Evolutionary conservation across 2,113 vertebrate genomes (phyloP).

Genomic region (Tretioscincus oriximinensis): DNA sequence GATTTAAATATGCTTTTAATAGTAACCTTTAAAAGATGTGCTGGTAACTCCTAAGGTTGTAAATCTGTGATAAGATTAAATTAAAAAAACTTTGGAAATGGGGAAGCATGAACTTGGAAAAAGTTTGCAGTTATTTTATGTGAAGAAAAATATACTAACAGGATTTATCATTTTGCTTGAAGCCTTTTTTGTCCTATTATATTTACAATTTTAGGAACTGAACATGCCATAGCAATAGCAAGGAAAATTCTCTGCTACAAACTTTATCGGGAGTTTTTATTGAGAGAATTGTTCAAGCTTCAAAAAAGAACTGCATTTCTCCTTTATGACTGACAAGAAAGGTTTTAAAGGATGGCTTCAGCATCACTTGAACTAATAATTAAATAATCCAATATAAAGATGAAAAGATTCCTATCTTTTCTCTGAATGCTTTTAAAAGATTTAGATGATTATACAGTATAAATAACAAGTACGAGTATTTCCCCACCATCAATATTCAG

Average conservation of each 20-base stretch:
- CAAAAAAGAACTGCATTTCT: neutral
- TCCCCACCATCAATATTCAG: neutral
- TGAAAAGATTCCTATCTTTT: neutral
- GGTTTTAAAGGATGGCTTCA: neutral
- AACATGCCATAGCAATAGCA: neutral
- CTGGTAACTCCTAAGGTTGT: neutral
- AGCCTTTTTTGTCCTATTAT: neutral
- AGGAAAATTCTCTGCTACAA: neutral
- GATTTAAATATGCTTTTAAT: neutral
- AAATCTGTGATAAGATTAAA: neutral
- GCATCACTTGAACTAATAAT: neutral
- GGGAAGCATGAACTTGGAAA: neutral
- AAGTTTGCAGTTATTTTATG: neutral
- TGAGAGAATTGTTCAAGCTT: neutral
- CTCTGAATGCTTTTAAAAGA: neutral
- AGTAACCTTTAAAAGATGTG: conserved; percentile 12
- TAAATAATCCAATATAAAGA: neutral
- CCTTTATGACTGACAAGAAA: neutral
- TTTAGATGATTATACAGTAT: neutral
- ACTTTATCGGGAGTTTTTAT: neutral
- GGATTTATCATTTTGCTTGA: neutral
- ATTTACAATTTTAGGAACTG: neutral
- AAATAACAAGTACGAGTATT: neutral
- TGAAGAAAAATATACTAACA: neutral
- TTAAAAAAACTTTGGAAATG: neutral